A percentile compares a stretch with the other conserved stretches of the same genome.
phyloP scores from a whole-genome alignment of 1,140 invertebrate genomes.

The Trachymyrmex cornetzi region DNA sequence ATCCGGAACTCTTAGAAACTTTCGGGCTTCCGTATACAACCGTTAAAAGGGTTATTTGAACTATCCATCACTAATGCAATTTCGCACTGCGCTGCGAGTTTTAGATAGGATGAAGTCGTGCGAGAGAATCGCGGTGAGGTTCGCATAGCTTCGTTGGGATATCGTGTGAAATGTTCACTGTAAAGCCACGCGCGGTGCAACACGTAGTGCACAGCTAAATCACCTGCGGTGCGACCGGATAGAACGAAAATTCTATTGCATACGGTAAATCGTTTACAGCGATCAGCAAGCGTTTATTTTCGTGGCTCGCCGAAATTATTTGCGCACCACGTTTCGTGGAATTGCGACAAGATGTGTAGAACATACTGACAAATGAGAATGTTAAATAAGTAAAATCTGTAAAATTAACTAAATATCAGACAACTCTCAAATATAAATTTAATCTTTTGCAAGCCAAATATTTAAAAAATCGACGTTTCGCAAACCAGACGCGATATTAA shows the following conservation, averaged over 20 bases:
- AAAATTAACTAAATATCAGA: slow-evolving; percentile 8
- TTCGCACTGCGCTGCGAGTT: slow-evolving; percentile 17
- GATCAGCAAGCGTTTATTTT: slow-evolving; percentile 58
- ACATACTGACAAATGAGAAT: not conserved
- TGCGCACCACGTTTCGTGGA: not conserved
- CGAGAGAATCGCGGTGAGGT: slow-evolving; percentile 46
- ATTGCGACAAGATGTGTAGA: not conserved
- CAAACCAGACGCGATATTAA: not conserved
- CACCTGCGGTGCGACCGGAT: slow-evolving; percentile 44
- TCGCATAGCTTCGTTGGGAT: slow-evolving; percentile 53
- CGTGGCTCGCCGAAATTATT: slow-evolving; percentile 20
- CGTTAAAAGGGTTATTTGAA: slow-evolving; percentile 34
- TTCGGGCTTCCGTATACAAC: not conserved
- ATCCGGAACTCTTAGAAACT: not conserved
- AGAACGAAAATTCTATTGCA: slow-evolving; percentile 54
- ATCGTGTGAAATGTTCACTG: slow-evolving; percentile 56
- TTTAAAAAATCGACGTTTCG: not conserved
- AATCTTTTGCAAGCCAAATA: not conserved
- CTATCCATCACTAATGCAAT: slow-evolving; percentile 48
- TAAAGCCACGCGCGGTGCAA: slow-evolving; percentile 47
- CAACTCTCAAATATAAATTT: not conserved
- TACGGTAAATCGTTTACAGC: slow-evolving; percentile 58
- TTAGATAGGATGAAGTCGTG: slow-evolving; percentile 59
- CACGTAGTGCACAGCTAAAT: slow-evolving; percentile 51
- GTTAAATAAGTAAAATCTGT: not conserved